Base-by-base conservation (phyloP, 1,140 invertebrate genomes). In the Branchinecta lynchi region DNA sequence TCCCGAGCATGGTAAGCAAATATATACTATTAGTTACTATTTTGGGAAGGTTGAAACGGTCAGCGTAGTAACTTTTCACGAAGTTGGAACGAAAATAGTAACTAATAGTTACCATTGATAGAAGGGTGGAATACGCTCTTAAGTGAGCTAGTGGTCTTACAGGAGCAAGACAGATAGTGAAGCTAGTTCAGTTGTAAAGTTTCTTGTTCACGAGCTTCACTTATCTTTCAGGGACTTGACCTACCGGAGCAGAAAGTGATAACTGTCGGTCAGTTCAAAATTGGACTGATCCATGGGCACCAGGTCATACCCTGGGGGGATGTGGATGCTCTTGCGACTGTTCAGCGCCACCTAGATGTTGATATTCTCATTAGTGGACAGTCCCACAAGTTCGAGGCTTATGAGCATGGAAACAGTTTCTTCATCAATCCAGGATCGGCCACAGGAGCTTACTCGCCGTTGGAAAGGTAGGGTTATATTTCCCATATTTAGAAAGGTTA, bases 391-490 rank as follows among this genome's bases (percentile, higher is more conserved):
- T 99, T 98, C 83, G 93, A 97, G 78, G 94, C 95, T 0, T 98
- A 95, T 77, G 96, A 99, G 80, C 93, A 97, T 82, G 95, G 97
- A 79, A 96, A 94, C 75, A 96, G 96, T 77, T 98, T 99, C 81
- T 99, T 95, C 79, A 97, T 99, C 65, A 99, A 99, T 81, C 97
- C 97, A 67, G 97, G 97, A 20, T 97, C 94, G 65, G 96, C 95
- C 7, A 99, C 97, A 70, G 97, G 97, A 65, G 94, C 97, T 17
- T 99, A 94, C 76, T 93, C 89, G 83, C 87, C 94, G 32, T 78
- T 96, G 66, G 92, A 95, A 75, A 89, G 86, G 88, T 94, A 84
- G 82, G 82, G n/a, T 76, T 45, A 70, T 72, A 44, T 72, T 66
- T 44, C 32, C 7, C 67, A 43, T 46, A 70, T 73, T 44, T 32